Evolutionary conservation across 2,113 vertebrate genomes (phyloP), one percentile per base, ranked within the genome.

Genomic region (Riparia riparia): DNA sequence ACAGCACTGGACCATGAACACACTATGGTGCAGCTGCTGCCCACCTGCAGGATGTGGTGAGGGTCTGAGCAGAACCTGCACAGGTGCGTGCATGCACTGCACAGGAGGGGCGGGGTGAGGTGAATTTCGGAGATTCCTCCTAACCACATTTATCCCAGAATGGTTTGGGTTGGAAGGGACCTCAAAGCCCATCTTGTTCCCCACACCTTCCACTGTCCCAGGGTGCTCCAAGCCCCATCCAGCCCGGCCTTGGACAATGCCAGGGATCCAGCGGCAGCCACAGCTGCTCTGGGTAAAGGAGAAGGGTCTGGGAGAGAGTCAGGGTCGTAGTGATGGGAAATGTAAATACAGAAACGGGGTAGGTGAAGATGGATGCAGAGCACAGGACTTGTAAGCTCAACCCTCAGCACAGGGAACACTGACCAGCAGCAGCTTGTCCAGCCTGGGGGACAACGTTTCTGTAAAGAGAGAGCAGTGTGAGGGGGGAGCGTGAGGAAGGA

Each of bases 171-270:
- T 26, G 25, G 42, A 65, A 72, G 12, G 25, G 12, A 50, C 31
- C 21, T 72, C 17, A 57, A 50, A 50, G 12, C 9, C 10, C 47
- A 61, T 28, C 26, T 57, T 29, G 6, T 50, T 57, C 25, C 39
- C 12, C 25, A 13, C 37, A 44, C 21, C 26, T 81, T 28, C 58
- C 58, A 11, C 18, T 7, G 0, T 3, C 26, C 32, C 68, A 42
- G 58, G 34, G 0, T 64, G 31, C 31, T 72, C 42, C 66, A 25
- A 56, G 6, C n/a, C 19, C n/a, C 0, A 0, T 47, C 66, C 49
- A 49, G 0, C 25, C 76, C 13, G 50, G 17, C 11, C 86, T 57
- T 15, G 57, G 57, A 2, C 50, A 49, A 34, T 71, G 1, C 34
- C 58, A 72, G 57, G 66, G 26, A 44, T 37, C n/a, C n/a, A 49